These are phyloP conservation scores for Magallana nippona DNA, from an alignment of 2,888 invertebrate genomes.

Conservation along the genomic window DNA sequence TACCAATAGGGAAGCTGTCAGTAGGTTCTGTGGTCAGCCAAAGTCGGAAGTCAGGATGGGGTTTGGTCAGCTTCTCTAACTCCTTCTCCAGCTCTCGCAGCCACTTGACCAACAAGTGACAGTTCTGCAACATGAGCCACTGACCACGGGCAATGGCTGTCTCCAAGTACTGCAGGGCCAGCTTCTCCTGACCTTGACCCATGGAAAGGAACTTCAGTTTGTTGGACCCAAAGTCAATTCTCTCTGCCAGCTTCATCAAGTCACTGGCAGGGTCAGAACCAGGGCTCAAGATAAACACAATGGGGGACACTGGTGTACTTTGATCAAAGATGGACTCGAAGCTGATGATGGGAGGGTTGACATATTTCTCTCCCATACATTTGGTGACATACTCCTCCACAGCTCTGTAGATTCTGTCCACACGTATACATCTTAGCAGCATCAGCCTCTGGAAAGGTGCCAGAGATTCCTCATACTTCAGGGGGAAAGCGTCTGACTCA, in stretches of 20 bases:
- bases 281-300: conserved; percentile 81
- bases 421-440: conserved; percentile 92
- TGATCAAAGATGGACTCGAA: conserved; percentile 92
- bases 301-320: conserved; percentile 85
- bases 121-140: conserved; percentile 96
- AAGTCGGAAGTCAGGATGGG: conserved; percentile 93
- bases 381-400: conserved; percentile 90
- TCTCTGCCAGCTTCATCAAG: conserved; percentile 80
- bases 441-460: conserved; percentile 87
- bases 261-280: conserved; percentile 81
- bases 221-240: conserved; percentile 79
- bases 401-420: conserved; percentile 93
- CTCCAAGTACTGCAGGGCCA: conserved; percentile 83
- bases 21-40: conserved; percentile 96
- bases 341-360: conserved; percentile 92
- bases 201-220: conserved; percentile 80
- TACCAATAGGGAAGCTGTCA: conserved; percentile 92
- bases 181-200: conserved; percentile 81
- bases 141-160: conserved; percentile 84
- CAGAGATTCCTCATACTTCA: conserved; percentile 85
- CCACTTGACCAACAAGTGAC: conserved; percentile 91
- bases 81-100: conserved; percentile 90
- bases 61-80: conserved; percentile 88
- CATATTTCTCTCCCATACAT: conserved; percentile 92
- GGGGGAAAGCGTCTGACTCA: conserved; percentile 87